Conservation (phyloP, 2,113 vertebrate genomes). For the Epinephelus lanceolatus region DNA sequence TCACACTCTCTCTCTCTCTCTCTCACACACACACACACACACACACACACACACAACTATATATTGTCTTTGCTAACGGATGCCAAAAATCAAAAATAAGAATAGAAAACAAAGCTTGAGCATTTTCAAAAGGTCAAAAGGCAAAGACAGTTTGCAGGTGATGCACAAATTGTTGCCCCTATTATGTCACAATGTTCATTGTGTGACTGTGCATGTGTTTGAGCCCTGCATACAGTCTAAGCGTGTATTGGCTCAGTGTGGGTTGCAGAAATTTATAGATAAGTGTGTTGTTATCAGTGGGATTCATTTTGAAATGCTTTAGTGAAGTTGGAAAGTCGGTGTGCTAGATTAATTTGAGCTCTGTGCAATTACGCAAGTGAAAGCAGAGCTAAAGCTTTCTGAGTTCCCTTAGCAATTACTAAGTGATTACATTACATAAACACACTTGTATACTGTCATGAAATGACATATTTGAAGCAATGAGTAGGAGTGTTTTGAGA, state of each 20-base stretch:
- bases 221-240: not conserved
- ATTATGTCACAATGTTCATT: slow-evolving; percentile 13
- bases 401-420: slow-evolving; percentile 18
- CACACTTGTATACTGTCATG: slow-evolving; percentile 16
- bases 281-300: slow-evolving; percentile 9
- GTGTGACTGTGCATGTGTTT: not conserved
- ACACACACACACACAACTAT: not conserved
- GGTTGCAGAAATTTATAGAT: not conserved
- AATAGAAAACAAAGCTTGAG: slow-evolving; percentile 23
- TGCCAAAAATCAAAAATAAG: not conserved
- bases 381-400: slow-evolving; percentile 39
- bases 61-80: slow-evolving; percentile 20
- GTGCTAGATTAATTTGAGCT: slow-evolving; percentile 26
- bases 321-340: slow-evolving; percentile 2
- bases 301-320: slow-evolving; percentile 33
- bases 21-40: not conserved
- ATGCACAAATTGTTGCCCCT: not conserved
- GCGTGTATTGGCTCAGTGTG: not conserved
- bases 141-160: not conserved
- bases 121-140: not conserved
- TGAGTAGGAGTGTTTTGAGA: slow-evolving; percentile 12
- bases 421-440: slow-evolving; percentile 43
- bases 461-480: slow-evolving; percentile 30
- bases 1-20: not conserved
- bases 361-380: slow-evolving; percentile 32